Conservation (phyloP, 2,888 invertebrate species). For the Bunonema sp. region DNA sequence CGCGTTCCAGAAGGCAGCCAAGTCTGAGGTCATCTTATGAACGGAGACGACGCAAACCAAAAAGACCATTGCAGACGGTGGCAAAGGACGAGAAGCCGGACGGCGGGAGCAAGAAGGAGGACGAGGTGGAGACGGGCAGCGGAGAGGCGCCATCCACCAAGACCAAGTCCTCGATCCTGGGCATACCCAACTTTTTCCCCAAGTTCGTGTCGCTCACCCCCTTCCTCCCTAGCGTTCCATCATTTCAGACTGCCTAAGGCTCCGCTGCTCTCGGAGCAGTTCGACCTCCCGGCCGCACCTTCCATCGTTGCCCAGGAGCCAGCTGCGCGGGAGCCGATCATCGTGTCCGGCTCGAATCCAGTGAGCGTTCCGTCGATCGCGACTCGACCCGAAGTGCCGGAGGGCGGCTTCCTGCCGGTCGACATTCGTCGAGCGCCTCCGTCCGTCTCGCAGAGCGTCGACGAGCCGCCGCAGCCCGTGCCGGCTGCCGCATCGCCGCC, state of each 20-base stretch:
- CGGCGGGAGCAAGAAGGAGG: no score
- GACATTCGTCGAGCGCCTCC: conserved; percentile 29
- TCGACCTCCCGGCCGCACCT: conserved; percentile 4
- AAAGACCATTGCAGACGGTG: no score
- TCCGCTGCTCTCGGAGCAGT: neutral
- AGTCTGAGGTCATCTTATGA: no score
- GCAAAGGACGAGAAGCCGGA: no score
- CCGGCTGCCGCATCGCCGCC: conserved; percentile 11
- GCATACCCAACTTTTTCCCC: conserved; percentile 42
- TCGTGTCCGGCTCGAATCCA: conserved; percentile 3
- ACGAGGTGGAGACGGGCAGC: no score
- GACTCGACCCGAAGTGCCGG: conserved; percentile 27
- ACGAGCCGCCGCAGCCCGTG: no score
- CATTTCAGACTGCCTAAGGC: no score
- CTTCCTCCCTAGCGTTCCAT: no score
- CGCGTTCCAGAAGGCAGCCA: conserved; percentile 19
- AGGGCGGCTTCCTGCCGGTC: conserved; percentile 34
- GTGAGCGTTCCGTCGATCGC: conserved; percentile 14
- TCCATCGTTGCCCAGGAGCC: conserved; percentile 1
- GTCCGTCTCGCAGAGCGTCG: conserved; percentile 36
- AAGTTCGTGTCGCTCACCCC: no score
- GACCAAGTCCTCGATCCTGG: conserved; percentile 41
- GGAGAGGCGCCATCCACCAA: no score
- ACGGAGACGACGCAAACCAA: no score
- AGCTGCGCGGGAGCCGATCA: no score